Evolutionary conservation across 2,797 vertebrate species (phyloP), one percentile per base, ranked within the genome.

Genomic region (Notoglanidium macrostoma): DNA sequence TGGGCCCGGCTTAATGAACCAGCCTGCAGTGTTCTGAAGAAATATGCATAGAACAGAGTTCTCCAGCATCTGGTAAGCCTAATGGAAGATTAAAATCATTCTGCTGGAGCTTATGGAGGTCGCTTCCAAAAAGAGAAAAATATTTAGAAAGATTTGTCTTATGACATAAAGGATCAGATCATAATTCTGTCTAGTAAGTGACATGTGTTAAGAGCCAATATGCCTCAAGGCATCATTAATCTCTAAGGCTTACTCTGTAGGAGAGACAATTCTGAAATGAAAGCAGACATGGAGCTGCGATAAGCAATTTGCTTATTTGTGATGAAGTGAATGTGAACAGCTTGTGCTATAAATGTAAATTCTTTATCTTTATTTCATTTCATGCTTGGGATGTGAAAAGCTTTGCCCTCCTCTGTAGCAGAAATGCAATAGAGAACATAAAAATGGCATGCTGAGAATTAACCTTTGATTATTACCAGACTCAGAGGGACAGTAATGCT

Each of bases 81-180:
- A 83, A 87, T 67, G 80, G 32, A 55, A 83, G 73, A 84, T 55
- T 35, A 46, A 54, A 78, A 67, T 65, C 29, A 55, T 54, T 87
- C 63, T 68, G 51, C 26, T 67, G 14, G 67, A 73, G 67, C n/a
- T 46, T 86, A 81, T 59, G 77, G 14, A 59, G 26, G 6, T 85
- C 6, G 29, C 19, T n/a, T 74, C 35, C 29, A 29, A 29, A 9
- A 15, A 7, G 57, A 80, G 78, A n/a, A n/a, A 63, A 46, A 81
- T n/a, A 81, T 51, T n/a, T 49, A 10, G 3, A 26, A 3, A 23
- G 2, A 29, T 32, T 82, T 65, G 23, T 51, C 19, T 79, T 8
- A 32, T 55, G 35, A 17, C 23, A 61, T 32, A 57, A 78, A n/a
- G 10, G 12, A 17, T 61, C 26, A 10, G 29, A 63, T 14, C 40